phyloP scores from a whole-genome alignment of 2,113 vertebrate genomes.

The Verasper variegatus region DNA sequence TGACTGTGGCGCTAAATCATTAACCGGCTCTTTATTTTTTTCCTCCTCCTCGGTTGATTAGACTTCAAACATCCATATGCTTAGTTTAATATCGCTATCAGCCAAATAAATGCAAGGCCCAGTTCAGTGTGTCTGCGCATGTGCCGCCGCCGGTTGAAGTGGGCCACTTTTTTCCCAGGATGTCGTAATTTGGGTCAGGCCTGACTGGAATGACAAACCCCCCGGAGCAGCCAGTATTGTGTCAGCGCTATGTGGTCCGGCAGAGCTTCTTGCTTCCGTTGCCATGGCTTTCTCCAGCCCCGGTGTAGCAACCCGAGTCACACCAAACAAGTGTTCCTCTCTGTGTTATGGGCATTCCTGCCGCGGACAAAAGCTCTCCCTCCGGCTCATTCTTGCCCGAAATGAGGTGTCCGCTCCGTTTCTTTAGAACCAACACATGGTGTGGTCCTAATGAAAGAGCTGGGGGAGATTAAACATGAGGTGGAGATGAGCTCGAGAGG shows the following conservation, averaged over 20 bases:
- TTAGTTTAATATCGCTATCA: slow-evolving; percentile 64
- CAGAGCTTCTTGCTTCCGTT: slow-evolving; percentile 77
- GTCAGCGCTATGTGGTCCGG: slow-evolving; percentile 63
- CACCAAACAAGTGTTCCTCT: slow-evolving; percentile 72
- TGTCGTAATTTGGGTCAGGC: slow-evolving; percentile 81
- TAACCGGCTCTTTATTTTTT: slow-evolving; percentile 7
- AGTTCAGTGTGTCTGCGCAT: slow-evolving; percentile 43
- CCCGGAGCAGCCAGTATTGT: slow-evolving; percentile 63
- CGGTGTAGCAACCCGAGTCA: slow-evolving; percentile 76
- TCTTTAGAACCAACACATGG: slow-evolving; percentile 76
- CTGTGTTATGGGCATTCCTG: slow-evolving; percentile 74
- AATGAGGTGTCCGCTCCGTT: slow-evolving; percentile 78
- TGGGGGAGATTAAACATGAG: slow-evolving; percentile 74
- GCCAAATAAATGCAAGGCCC: slow-evolving; percentile 51
- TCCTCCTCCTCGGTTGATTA: slow-evolving; percentile 53
- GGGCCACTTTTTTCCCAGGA: slow-evolving; percentile 69
- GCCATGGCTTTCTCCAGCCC: slow-evolving; percentile 80
- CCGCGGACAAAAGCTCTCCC: slow-evolving; percentile 69
- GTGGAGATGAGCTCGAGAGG: slow-evolving; percentile 75
- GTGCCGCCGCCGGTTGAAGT: slow-evolving; percentile 50
- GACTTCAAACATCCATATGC: slow-evolving; percentile 74
- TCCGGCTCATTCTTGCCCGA: slow-evolving; percentile 66
- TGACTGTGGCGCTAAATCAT: slow-evolving; percentile 62
- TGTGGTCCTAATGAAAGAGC: slow-evolving; percentile 77
- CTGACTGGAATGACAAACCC: slow-evolving; percentile 84